phyloP scores from a whole-genome alignment of 2,797 vertebrate genomes.

The Prunella strophiata region DNA sequence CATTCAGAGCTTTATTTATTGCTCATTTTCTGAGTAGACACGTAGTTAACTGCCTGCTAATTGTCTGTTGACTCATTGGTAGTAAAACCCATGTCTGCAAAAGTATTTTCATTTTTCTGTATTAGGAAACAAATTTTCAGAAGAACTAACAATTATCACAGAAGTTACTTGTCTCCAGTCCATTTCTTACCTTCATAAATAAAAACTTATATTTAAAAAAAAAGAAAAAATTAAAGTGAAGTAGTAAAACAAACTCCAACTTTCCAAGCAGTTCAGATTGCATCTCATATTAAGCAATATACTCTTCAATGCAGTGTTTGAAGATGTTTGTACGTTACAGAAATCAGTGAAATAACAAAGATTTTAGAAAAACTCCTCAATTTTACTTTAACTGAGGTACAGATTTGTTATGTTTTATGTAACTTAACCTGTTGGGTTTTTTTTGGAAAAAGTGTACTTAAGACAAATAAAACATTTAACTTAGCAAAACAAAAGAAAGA shows the following conservation, averaged over 20 bases:
- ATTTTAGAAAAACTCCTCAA: neutral
- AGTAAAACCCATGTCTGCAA: neutral
- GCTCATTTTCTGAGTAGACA: neutral
- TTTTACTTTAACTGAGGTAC: neutral
- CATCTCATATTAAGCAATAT: neutral
- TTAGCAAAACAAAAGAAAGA: neutral
- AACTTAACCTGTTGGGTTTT: fast-evolving
- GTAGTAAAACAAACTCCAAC: neutral
- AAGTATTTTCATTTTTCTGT: neutral
- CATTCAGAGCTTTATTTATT: neutral
- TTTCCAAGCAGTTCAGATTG: neutral
- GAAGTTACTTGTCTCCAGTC: neutral
- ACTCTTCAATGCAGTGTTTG: neutral
- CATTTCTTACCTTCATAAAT: neutral
- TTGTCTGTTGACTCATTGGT: neutral
- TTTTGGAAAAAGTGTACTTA: neutral
- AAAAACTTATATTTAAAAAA: neutral
- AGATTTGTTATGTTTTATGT: neutral
- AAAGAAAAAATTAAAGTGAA: neutral
- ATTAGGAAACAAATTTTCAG: neutral
- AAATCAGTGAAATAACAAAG: neutral
- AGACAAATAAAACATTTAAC: neutral
- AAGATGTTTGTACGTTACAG: neutral
- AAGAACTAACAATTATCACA: neutral
- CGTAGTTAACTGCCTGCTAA: neutral